Conservation (phyloP, 2,888 invertebrate species). For the Himalopsyche japonica region DNA sequence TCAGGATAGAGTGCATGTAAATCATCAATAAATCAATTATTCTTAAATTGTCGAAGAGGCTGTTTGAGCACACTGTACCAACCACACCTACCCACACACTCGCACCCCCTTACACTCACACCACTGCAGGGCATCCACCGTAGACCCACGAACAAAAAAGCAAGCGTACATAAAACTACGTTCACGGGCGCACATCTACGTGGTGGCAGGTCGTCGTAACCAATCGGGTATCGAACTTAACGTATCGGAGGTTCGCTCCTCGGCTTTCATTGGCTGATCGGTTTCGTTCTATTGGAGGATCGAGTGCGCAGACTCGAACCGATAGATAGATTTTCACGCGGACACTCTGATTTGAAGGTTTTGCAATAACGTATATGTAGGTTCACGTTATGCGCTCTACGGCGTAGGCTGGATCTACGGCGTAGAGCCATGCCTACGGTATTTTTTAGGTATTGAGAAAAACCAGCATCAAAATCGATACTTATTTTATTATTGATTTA, state of each 20-base stretch:
- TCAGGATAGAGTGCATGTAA: too few relatives aligned
- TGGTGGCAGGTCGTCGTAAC: conserved; percentile 24
- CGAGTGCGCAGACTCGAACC: conserved; percentile 66
- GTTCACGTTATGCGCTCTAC: conserved; percentile 24
- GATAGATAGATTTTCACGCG: conserved; percentile 43
- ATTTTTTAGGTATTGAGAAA: background rate
- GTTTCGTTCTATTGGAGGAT: conserved; percentile 60
- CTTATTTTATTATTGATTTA: too few relatives aligned
- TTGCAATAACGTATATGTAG: background rate
- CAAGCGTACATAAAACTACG: background rate
- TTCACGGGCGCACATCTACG: conserved; percentile 5
- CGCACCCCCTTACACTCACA: conserved; percentile 3
- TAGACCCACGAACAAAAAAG: conserved; percentile 9
- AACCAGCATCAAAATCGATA: too few relatives aligned
- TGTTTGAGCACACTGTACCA: background rate
- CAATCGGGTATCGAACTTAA: conserved; percentile 41
- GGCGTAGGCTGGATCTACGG: conserved; percentile 48
- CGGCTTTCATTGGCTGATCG: conserved; percentile 60
- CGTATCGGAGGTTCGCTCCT: conserved; percentile 39
- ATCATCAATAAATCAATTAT: too few relatives aligned
- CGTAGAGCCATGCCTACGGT: background rate
- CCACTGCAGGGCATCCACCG: background rate
- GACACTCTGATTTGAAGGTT: conserved; percentile 11
- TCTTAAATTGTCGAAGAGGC: background rate
- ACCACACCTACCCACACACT: background rate